phyloP scores from a whole-genome alignment of 30 jellyfish, hydroid and myxozoan species.

The Hydractinia echinata region DNA sequence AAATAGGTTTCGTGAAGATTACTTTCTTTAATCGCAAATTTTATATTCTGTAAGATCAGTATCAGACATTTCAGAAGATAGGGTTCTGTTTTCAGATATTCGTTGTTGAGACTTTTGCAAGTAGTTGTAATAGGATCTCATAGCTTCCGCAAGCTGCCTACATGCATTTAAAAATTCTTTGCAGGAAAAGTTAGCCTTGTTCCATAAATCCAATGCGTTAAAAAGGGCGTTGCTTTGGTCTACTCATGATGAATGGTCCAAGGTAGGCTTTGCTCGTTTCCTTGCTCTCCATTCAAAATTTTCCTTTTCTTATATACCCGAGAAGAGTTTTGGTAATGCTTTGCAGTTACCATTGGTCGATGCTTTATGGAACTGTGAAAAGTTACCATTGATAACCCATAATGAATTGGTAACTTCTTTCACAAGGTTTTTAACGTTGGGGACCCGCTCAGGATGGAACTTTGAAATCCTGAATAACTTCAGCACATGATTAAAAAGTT shows the following conservation, averaged over 20 bases:
- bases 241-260: not conserved
- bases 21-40: not conserved
- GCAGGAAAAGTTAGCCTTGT: not conserved
- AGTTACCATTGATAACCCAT: not conserved
- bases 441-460: too few species aligned
- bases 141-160: not conserved
- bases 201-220: not conserved
- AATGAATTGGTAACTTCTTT: not conserved
- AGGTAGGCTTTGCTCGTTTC: conserved; percentile 7
- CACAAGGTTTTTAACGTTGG: too few species aligned
- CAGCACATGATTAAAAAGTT: too few species aligned
- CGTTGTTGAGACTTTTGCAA: not conserved
- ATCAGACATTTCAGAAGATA: not conserved
- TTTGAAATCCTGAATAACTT: too few species aligned
- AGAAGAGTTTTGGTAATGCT: not conserved
- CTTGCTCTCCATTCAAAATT: not conserved
- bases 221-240: not conserved
- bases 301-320: not conserved
- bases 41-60: not conserved
- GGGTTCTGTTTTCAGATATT: not conserved
- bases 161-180: not conserved
- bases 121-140: not conserved
- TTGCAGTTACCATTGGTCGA: not conserved
- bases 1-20: not conserved
- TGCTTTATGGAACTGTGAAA: not conserved